Evolutionary conservation across 2,797 vertebrate genomes (phyloP).

Genomic region (Coreius guichenoti): DNA sequence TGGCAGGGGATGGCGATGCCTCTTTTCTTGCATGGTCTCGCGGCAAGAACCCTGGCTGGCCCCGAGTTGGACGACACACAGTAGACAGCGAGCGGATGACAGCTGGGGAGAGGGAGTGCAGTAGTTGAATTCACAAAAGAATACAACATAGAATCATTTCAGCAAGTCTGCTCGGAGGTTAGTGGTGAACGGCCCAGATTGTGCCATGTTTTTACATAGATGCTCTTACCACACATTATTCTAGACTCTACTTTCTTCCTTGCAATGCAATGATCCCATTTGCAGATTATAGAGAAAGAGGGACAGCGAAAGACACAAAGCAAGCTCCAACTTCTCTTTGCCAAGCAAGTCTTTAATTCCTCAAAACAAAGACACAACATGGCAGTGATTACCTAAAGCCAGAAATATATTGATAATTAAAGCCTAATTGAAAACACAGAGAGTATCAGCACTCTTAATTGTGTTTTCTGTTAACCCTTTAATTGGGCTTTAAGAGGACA

Average conservation of each 20-base stretch:
- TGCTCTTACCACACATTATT: background rate
- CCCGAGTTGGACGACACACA: slow-evolving; percentile 75
- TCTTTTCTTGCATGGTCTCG: slow-evolving; percentile 74
- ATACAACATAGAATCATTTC: slow-evolving; percentile 72
- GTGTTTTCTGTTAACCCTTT: slow-evolving; percentile 10
- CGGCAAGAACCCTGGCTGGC: slow-evolving; percentile 78
- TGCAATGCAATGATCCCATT: slow-evolving; percentile 73
- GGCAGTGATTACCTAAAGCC: slow-evolving; percentile 66
- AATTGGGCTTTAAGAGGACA: slow-evolving; percentile 45
- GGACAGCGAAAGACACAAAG: slow-evolving; percentile 45
- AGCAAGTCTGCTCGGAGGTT: slow-evolving; percentile 73
- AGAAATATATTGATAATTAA: slow-evolving; percentile 67
- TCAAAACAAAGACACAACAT: slow-evolving; percentile 67
- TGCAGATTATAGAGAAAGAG: slow-evolving; percentile 59
- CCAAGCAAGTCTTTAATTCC: slow-evolving; percentile 76
- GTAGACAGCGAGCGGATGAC: slow-evolving; percentile 61
- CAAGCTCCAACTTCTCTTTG: slow-evolving; percentile 62
- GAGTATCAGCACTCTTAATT: slow-evolving; percentile 59
- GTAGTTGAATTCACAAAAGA: slow-evolving; percentile 70
- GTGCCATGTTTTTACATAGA: slow-evolving; percentile 60
- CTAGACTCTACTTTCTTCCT: slow-evolving; percentile 8
- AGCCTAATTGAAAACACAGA: slow-evolving; percentile 58
- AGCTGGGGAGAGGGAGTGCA: slow-evolving; percentile 68
- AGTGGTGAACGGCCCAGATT: slow-evolving; percentile 64
- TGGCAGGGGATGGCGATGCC: slow-evolving; percentile 77